Evolutionary conservation across 1,140 invertebrate species (phyloP).

Genomic region (Sycophaga agraensis): DNA sequence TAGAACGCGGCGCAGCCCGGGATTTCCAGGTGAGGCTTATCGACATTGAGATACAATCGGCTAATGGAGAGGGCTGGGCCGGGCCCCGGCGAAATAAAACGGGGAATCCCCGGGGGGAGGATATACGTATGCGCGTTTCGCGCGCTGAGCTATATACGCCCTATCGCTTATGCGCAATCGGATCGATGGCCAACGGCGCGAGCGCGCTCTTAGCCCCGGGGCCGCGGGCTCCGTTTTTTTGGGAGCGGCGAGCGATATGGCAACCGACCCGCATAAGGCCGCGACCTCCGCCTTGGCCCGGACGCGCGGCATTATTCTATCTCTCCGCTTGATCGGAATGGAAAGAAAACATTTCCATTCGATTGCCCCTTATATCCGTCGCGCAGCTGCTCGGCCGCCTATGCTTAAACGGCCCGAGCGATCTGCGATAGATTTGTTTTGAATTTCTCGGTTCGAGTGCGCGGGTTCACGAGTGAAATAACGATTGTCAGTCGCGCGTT

Average conservation of each 20-base stretch:
- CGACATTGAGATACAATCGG: constrained; percentile 46
- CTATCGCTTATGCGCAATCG: constrained; percentile 25
- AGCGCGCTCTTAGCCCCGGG: constrained; percentile 25
- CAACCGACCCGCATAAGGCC: neutral
- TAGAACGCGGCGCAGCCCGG: constrained; percentile 34
- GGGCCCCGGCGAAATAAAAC: constrained; percentile 22
- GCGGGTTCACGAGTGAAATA: neutral
- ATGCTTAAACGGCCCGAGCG: too few species aligned
- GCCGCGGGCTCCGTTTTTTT: constrained; percentile 22
- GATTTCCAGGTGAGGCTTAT: constrained; percentile 42
- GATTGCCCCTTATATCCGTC: neutral
- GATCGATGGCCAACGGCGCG: constrained; percentile 35
- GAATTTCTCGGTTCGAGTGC: neutral
- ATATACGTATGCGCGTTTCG: constrained; percentile 25
- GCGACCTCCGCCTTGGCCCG: neutral
- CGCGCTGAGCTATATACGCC: constrained; percentile 17
- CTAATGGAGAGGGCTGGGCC: constrained; percentile 45
- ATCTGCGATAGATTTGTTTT: neutral
- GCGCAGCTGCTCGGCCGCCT: too few species aligned
- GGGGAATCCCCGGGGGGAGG: neutral
- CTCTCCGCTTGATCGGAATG: constrained; percentile 14
- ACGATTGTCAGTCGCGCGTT: too few species aligned
- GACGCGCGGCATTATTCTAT: constrained; percentile 5
- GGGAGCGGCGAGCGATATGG: constrained; percentile 6
- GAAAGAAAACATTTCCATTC: neutral